A percentile compares a stretch with the other conserved stretches of the same genome.
Conservation (phyloP, 2,113 vertebrate genomes). For the Dipodomys merriami region DNA sequence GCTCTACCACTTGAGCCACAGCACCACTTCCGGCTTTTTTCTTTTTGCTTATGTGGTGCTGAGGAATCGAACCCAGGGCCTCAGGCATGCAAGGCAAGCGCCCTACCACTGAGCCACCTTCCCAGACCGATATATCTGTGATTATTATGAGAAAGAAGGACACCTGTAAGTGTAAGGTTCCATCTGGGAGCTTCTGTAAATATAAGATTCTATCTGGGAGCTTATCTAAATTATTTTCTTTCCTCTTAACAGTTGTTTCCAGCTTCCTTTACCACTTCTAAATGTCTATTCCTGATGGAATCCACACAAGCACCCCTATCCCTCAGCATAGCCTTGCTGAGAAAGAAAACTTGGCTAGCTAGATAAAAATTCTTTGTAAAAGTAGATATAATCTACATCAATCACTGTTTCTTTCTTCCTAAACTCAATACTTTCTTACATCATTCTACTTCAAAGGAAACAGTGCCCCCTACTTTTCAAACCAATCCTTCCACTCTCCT, state of each 20-base stretch:
- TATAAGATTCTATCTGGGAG: background rate
- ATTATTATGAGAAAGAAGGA: background rate
- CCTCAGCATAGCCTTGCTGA: background rate
- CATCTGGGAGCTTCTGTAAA: background rate
- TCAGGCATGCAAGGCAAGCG: too few species aligned
- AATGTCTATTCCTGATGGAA: background rate
- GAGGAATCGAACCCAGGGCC: too few species aligned
- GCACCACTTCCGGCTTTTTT: too few species aligned
- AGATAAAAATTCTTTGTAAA: conserved; percentile 35
- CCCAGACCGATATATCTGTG: too few species aligned
- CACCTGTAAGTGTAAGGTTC: background rate
- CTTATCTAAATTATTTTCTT: background rate
- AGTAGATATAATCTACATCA: background rate
- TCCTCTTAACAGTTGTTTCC: conserved; percentile 17
- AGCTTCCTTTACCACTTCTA: background rate
- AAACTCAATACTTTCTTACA: background rate
- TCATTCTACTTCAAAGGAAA: conserved; percentile 16
- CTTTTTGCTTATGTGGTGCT: too few species aligned
- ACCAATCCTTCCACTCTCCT: background rate
- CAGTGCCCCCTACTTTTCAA: background rate
- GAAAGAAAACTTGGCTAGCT: background rate
- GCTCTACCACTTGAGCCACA: too few species aligned
- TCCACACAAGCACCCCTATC: background rate
- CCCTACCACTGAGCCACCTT: too few species aligned
- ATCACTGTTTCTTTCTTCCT: conserved; percentile 4